Evolutionary conservation across 2,113 vertebrate genomes (phyloP), one percentile per base, ranked within the genome.

Genomic region (Motacilla tschutschensis): DNA sequence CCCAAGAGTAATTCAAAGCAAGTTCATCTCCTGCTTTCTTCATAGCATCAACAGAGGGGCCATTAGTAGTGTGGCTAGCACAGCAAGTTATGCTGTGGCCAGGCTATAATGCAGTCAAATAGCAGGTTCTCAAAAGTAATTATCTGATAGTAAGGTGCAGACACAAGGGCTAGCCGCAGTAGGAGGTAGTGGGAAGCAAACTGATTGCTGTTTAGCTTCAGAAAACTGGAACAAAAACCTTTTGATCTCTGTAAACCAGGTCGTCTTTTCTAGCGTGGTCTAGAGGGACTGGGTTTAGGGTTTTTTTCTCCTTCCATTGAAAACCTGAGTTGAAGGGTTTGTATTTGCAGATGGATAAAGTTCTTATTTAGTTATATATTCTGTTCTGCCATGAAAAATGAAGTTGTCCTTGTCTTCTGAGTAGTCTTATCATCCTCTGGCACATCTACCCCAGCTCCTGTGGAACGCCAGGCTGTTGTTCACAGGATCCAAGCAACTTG

Each of bases 111-210:
- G 50, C 46, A 81, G 54, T 62, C 67, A 94, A 77, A 87, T 75
- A 87, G 72, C 75, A 90, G 76, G 79, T 90, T 93, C 85, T 79
- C 51, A 44, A 36, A 83, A 79, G 21, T n/a, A 77, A n/a, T 54
- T 38, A 82, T 66, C 59, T 86, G 75, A 88, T 92, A 79, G 63
- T n/a, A 79, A 81, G 50, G 43, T 86, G 81, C 47, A 81, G 66
- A 75, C 76, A 58, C 62, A 46, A 81, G 46, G 54, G 18, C 46
- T 67, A 38, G 43, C 41, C 64, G 17, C 26, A 54, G n/a, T 20
- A 76, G 75, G 59, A 82, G 36, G 47, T 84, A 35, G 33, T 76
- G 75, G 50, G 78, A 86, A 84, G 63, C 51, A 36, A 35, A 17
- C 24, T 63, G 82, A 50, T 90, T 53, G 66, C 54, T 91, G 31